Conservation (phyloP, 2,888 invertebrate species). For the Rhamnusium bicolor region DNA sequence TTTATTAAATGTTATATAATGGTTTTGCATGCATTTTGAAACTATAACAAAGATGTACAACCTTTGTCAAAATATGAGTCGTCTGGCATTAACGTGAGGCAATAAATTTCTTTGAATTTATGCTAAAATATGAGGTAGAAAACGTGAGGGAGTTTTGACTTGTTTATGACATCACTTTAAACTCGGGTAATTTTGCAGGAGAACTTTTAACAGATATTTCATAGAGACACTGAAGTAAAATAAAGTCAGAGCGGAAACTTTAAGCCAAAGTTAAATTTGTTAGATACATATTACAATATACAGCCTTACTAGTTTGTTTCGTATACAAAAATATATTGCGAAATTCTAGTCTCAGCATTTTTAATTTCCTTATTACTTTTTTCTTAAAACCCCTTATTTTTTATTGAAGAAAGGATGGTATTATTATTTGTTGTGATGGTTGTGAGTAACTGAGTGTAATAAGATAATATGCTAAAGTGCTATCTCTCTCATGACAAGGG, state of each 20-base stretch:
- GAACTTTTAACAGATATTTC: conserved; percentile 39
- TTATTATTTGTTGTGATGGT: too few species aligned
- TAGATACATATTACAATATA: too few species aligned
- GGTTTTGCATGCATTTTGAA: background rate
- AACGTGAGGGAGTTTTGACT: conserved; percentile 48
- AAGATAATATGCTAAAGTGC: too few species aligned
- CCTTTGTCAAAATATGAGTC: conserved; percentile 24
- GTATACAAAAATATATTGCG: too few species aligned
- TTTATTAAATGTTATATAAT: too few species aligned
- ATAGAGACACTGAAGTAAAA: conserved; percentile 29
- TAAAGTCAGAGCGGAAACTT: conserved; percentile 1
- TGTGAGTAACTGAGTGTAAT: too few species aligned
- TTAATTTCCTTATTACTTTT: too few species aligned
- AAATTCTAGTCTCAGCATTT: too few species aligned
- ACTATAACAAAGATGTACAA: conserved; percentile 12
- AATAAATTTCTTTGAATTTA: conserved; percentile 46
- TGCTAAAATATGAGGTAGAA: conserved; percentile 47
- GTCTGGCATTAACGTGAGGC: conserved; percentile 28
- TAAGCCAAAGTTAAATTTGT: conserved; percentile 3
- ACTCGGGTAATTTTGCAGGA: conserved; percentile 38
- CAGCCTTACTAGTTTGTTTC: too few species aligned
- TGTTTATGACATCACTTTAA: conserved; percentile 51
- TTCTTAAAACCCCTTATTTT: too few species aligned
- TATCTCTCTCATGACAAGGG: too few species aligned
- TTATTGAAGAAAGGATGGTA: too few species aligned